phyloP scores from a whole-genome alignment of 2,888 invertebrate genomes.

The Oscheius sp. region DNA sequence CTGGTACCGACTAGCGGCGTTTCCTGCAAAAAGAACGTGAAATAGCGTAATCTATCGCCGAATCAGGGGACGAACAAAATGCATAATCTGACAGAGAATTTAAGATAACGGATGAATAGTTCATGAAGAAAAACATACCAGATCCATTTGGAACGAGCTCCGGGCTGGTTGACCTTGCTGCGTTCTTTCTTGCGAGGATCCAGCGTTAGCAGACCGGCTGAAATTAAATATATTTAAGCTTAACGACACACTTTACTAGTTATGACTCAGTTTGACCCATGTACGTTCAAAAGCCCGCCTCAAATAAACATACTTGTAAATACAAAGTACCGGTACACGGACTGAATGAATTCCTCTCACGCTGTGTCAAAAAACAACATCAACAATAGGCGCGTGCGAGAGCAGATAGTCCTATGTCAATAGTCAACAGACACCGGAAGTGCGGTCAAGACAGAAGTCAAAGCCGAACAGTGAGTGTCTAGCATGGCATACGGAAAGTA shows the following conservation, averaged over 20 bases:
- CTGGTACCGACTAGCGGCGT: constrained; percentile 41
- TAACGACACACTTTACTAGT: too few species aligned
- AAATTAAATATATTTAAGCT: constrained; percentile 33
- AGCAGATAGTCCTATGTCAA: too few species aligned
- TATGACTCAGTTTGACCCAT: background rate
- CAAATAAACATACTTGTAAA: too few species aligned
- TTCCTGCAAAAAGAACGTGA: constrained; percentile 40
- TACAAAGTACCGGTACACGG: too few species aligned
- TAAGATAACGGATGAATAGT: background rate
- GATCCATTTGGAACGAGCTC: constrained; percentile 73
- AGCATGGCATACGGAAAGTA: too few species aligned
- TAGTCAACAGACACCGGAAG: too few species aligned
- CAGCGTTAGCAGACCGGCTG: constrained; percentile 69
- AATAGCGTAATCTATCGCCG: constrained; percentile 21
- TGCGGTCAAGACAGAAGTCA: too few species aligned
- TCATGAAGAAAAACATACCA: constrained; percentile 47
- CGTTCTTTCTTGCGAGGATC: constrained; percentile 69
- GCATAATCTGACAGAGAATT: background rate
- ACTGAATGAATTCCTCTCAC: too few species aligned
- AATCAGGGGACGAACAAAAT: background rate
- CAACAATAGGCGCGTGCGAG: too few species aligned
- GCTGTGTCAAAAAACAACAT: too few species aligned
- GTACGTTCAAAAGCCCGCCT: too few species aligned
- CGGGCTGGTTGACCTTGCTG: constrained; percentile 71
- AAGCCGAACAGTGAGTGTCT: too few species aligned